Evolutionary conservation across 2,888 invertebrate species (phyloP).

Genomic region (Caenorhabditis virilis): DNA sequence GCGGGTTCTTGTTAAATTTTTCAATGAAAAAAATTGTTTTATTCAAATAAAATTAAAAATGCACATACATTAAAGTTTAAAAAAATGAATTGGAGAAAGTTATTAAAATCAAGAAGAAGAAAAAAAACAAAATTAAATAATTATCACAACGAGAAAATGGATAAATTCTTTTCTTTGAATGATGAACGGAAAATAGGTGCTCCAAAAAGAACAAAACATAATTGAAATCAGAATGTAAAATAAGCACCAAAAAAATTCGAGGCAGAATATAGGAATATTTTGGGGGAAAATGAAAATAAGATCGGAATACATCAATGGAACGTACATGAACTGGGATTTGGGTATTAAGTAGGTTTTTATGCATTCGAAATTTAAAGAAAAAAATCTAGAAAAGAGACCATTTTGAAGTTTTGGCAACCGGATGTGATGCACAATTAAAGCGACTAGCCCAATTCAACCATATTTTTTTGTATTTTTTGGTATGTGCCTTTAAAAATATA

Average conservation of each 20-base stretch:
- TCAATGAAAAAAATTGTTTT: slow-evolving; percentile 8
- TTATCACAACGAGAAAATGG: too few species aligned
- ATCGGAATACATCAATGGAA: slow-evolving; percentile 5
- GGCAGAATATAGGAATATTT: too few species aligned
- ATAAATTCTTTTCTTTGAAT: slow-evolving; percentile 2
- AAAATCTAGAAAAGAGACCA: slow-evolving; percentile 24
- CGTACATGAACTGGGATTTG: too few species aligned
- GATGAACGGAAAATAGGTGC: slow-evolving; percentile 16
- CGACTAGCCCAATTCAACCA: slow-evolving; percentile 48
- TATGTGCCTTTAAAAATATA: too few species aligned
- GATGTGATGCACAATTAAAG: slow-evolving; percentile 49
- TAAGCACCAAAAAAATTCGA: neutral
- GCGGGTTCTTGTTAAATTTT: too few species aligned
- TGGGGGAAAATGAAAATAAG: neutral
- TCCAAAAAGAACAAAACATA: slow-evolving; percentile 7
- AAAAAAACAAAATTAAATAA: neutral
- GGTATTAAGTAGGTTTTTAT: too few species aligned
- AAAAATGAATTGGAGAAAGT: too few species aligned
- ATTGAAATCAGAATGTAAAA: slow-evolving; percentile 1
- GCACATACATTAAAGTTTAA: neutral
- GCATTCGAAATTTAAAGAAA: neutral
- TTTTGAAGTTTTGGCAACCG: slow-evolving; percentile 38
- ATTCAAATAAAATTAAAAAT: slow-evolving; percentile 5
- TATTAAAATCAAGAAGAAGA: neutral
- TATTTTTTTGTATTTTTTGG: too few species aligned